Base-by-base conservation (phyloP, 1,140 invertebrate species). In the Anoplolepis gracilipes region DNA sequence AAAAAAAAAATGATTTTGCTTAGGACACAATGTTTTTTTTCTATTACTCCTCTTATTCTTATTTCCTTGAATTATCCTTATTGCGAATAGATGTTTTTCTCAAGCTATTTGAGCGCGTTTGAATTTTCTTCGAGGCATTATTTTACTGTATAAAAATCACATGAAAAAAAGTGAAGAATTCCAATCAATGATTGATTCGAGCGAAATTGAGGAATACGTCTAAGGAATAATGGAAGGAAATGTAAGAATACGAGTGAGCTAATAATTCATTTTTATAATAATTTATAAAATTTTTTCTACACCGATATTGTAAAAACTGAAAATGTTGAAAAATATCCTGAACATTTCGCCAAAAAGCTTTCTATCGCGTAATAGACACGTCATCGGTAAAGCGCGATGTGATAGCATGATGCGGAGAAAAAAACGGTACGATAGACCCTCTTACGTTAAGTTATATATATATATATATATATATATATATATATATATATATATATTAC, bases 371-470 rank as follows among this genome's bases (percentile, higher is more conserved):
- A 46, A n/a, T 46, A 61, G 3, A 10, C 2, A 76, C 8, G 6
- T 62, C 75, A 64, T 64, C 19, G 25, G 2, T 42, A 19, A 49
- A 77, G 7, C 11, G 19, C 10, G 25, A 6, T 46, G 73, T 19
- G 73, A 22, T 42, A 28, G 8, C 30, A 36, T 62, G 39, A 10
- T 62, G 6, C 13, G 13, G 2, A 53, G 22, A 7, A 42, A 1
- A 19, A 1, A 19, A 64, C 59, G n/a, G 19, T 25, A n/a, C 13
- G 33, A 10, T 59, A 59, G 55, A 16, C 0, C 57, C 57, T 61
- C 1, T 36, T 39, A 25, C 22, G 5, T 62, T 85, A 64, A 42
- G 22, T 79, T 65, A 61, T 70, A 85, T 19, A 49, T 49, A 49
- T 49, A 49, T 49, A 13, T 49, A 11, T 19, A 49, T 49, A 19